phyloP scores from a whole-genome alignment of 2,797 vertebrate species.

The Bovichtus diacanthus region DNA sequence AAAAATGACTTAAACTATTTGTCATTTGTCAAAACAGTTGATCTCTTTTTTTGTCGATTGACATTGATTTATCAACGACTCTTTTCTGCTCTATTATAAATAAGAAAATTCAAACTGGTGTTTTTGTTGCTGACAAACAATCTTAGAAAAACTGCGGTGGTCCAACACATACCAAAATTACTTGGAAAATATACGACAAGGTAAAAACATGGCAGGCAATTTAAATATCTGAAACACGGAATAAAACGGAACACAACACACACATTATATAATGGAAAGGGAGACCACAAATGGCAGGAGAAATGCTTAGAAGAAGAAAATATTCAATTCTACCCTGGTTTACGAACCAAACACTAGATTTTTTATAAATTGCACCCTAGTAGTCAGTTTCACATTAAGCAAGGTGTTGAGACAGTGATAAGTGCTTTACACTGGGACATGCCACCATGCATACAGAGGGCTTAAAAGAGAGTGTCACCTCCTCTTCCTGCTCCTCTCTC shows the following conservation, averaged over 20 bases:
- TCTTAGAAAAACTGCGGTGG: neutral
- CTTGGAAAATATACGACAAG: neutral
- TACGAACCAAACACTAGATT: neutral
- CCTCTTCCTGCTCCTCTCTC: conserved; percentile 81
- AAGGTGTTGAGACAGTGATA: conserved; percentile 34
- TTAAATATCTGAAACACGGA: conserved; percentile 10
- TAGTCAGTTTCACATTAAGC: conserved; percentile 51
- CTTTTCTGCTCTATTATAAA: neutral
- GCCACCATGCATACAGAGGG: conserved; percentile 69
- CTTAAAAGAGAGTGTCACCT: conserved; percentile 85
- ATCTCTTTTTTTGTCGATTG: neutral
- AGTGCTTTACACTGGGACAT: conserved; percentile 51
- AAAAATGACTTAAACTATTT: neutral
- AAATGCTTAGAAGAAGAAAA: neutral
- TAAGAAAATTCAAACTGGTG: neutral
- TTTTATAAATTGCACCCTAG: conserved; percentile 1
- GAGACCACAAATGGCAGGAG: conserved; percentile 2
- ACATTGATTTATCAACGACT: neutral
- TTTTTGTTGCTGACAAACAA: conserved; percentile 1
- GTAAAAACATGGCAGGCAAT: conserved; percentile 5
- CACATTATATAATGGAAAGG: conserved; percentile 2
- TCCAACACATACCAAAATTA: neutral
- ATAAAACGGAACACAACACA: conserved; percentile 19
- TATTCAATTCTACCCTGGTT: neutral
- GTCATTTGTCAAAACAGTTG: neutral